Base-by-base conservation (phyloP, 1,140 invertebrate genomes). In the Meloidogyne hapla region DNA sequence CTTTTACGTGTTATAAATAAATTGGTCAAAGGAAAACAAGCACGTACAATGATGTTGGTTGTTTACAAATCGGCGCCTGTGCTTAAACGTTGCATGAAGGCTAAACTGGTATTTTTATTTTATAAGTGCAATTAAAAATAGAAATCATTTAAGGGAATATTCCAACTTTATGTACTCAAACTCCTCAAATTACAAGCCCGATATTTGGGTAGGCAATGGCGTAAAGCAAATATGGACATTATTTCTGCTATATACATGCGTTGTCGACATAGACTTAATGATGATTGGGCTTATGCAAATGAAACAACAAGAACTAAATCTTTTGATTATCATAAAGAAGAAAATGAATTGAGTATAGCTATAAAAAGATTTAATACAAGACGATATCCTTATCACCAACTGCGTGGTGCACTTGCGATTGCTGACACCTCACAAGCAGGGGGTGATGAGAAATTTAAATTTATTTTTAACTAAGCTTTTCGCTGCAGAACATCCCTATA, bases 261-360 rank as follows among this genome's bases (percentile, higher is more conserved):
- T 91, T 96, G 91, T 12, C 82, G 91, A 45, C 90, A 91, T 85
- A 94, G 71, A 68, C 89, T 99, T 1, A 98, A 97, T 85, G 97
- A 99, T 89, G 97, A 99, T 87, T 99, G 97, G 97, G 97, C 96
- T 15, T 99, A 94, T 91, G 96, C 96, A 45, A 99, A 99, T 90
- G 94, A 99, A 90, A 61, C 64, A 21, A 91, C 98, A 80, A 95
- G 98, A 90, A 94, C 94, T 6, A 90, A 94, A 80, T 95, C 95
- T 4, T 77, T 61, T 94, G 96, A 99, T 88, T 99, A 98, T 87
- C 96, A 99, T 90, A 94, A 93, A 33, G 96, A 99, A 88, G 96
- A 99, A 88, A 96, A 94, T 89, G 92, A 94, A 26, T 88, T 99
- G 21, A 91, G 95, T 75, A 92, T 93, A 1, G 93, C 93, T 80